phyloP scores from a whole-genome alignment of 2,888 invertebrate species.

The Bimastos eiseni region DNA sequence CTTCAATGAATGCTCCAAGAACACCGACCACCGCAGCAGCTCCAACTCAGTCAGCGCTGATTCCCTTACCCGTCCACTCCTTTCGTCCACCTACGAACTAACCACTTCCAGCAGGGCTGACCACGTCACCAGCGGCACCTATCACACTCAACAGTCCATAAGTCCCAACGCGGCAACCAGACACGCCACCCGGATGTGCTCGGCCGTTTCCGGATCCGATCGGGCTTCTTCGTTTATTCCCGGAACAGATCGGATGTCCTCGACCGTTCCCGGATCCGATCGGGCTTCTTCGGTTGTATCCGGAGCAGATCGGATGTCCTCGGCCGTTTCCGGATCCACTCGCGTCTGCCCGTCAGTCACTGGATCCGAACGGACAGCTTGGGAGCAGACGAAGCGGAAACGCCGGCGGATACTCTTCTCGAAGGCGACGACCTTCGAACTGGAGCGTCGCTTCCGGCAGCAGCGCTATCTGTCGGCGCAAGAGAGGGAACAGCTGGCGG shows the following conservation, averaged over 20 bases:
- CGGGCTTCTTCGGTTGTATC: too few relatives aligned
- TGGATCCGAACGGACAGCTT: not conserved
- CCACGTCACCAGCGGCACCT: not conserved
- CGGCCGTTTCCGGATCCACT: not conserved
- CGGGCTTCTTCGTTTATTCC: not conserved
- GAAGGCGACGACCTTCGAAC: conserved; percentile 22
- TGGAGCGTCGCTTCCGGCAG: conserved; percentile 14
- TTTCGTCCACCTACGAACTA: conserved; percentile 2
- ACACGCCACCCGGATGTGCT: not conserved
- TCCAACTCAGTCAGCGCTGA: not conserved
- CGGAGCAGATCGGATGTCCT: too few relatives aligned
- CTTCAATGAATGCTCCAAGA: not conserved
- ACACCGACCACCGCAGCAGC: not conserved
- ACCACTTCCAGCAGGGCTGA: not conserved
- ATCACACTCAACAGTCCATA: not conserved
- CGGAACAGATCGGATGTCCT: too few relatives aligned
- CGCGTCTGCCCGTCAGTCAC: too few relatives aligned
- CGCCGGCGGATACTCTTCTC: conserved; percentile 16
- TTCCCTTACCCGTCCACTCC: not conserved
- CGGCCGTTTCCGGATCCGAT: not conserved
- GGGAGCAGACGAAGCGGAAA: conserved; percentile 9
- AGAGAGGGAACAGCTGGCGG: conserved; percentile 17
- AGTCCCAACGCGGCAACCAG: not conserved
- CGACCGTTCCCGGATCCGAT: too few relatives aligned
- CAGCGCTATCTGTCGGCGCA: conserved; percentile 25